These are phyloP conservation scores for Hyposmocoma kahamanoa DNA, from an alignment of 1,140 invertebrate genomes.

Conservation along the genomic window DNA sequence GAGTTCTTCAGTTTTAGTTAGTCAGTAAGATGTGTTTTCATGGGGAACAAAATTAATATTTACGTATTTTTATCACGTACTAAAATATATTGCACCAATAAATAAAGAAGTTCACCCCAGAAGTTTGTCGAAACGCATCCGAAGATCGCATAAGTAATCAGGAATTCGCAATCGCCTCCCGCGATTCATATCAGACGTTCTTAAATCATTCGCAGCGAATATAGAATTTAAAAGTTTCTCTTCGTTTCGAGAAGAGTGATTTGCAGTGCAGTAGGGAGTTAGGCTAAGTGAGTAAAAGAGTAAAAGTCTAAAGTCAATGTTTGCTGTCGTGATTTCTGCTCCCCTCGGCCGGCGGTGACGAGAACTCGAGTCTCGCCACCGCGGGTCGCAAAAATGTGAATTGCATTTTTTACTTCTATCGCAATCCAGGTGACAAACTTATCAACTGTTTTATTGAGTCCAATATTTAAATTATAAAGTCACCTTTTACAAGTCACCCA, in stretches of 20 bases:
- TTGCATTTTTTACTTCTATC: conserved; percentile 24
- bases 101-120: too few species aligned
- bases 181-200: conserved; percentile 37
- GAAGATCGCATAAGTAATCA: not conserved
- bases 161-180: not conserved
- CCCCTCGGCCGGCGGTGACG: conserved; percentile 42
- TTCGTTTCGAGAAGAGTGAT: conserved; percentile 54
- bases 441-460: too few species aligned
- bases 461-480: too few species aligned
- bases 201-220: conserved; percentile 53
- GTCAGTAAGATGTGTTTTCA: too few species aligned
- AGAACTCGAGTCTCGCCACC: conserved; percentile 25
- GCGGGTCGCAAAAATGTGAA: conserved; percentile 28
- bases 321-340: conserved; percentile 64
- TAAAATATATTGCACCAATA: too few species aligned
- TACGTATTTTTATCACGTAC: too few species aligned
- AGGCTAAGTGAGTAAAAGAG: conserved; percentile 66
- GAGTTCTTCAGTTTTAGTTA: too few species aligned
- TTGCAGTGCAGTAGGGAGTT: conserved; percentile 50
- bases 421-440: too few species aligned
- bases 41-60: too few species aligned
- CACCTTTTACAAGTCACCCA: too few species aligned
- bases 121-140: not conserved
- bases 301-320: conserved; percentile 69
- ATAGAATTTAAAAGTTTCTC: conserved; percentile 48